phyloP scores from a whole-genome alignment of 1,140 invertebrate genomes.

The Paralvinella palmiformis region DNA sequence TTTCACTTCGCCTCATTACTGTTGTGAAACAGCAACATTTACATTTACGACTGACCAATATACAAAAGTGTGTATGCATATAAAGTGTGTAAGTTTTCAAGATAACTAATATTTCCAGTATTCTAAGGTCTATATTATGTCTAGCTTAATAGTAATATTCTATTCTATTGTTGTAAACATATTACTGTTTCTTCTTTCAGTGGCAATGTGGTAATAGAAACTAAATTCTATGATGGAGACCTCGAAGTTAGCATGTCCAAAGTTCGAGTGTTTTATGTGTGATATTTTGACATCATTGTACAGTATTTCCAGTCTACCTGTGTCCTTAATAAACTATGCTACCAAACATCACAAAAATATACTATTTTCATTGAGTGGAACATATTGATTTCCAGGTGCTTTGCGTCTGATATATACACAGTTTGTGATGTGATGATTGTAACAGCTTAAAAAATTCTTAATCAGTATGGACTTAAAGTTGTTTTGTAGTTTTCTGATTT shows the following conservation, averaged over 20 bases:
- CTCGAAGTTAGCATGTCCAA: constrained; percentile 89
- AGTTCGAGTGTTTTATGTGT: constrained; percentile 94
- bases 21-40: too few species aligned
- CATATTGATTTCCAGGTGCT: too few species aligned
- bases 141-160: not conserved
- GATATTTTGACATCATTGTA: constrained; percentile 34
- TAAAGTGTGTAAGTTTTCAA: not conserved
- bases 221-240: constrained; percentile 95
- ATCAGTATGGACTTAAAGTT: too few species aligned
- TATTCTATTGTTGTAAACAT: not conserved
- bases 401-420: too few species aligned
- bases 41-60: too few species aligned
- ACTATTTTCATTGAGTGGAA: too few species aligned
- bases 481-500: too few species aligned
- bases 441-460: too few species aligned
- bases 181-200: constrained; percentile 58
- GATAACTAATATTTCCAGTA: not conserved
- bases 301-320: not conserved
- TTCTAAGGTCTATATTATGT: not conserved
- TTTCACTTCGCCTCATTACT: too few species aligned
- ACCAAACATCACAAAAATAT: too few species aligned
- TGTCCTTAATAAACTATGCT: too few species aligned
- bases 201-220: constrained; percentile 98
- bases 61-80: not conserved
- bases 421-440: too few species aligned